Percentiles rank a stretch among this genome's conserved stretches.
Evolutionary conservation across 1,140 invertebrate species (phyloP).

Genomic region (Heliconius hewitsoni): DNA sequence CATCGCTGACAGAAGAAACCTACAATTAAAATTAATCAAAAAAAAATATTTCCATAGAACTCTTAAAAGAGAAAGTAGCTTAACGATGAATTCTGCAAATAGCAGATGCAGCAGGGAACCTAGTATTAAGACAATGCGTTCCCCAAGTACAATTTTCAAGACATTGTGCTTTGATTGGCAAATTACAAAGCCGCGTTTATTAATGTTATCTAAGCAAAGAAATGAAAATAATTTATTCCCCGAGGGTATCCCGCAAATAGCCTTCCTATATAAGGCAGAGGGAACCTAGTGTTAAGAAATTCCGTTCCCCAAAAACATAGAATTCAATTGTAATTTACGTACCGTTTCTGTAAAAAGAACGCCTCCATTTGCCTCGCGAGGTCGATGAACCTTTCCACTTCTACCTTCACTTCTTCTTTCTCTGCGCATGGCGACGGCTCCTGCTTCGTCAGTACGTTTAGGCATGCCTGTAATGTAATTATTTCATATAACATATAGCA

Average conservation of each 20-base stretch:
- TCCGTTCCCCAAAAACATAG: not conserved
- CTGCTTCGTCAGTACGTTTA: conserved; percentile 92
- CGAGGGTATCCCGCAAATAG: no score
- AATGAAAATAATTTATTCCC: no score
- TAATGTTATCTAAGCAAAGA: no score
- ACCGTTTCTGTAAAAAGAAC: conserved; percentile 95
- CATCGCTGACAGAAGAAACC: conserved; percentile 91
- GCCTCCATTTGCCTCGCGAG: conserved; percentile 95
- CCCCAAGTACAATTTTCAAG: no score
- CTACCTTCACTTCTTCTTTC: conserved; percentile 91
- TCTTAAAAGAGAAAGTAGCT: not conserved
- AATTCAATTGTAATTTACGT: not conserved
- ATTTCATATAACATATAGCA: not conserved
- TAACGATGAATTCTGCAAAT: not conserved
- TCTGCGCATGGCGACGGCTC: conserved; percentile 88
- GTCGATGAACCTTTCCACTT: conserved; percentile 96
- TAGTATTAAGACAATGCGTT: no score
- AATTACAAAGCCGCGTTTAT: no score
- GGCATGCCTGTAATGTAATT: conserved; percentile 84
- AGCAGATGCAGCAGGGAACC: not conserved
- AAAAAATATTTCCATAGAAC: not conserved
- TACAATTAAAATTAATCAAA: conserved; percentile 31
- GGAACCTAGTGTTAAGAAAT: no score
- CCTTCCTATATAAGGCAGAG: no score
- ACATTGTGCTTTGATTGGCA: no score